These are phyloP conservation scores for Itoplectis maculator DNA, from an alignment of 2,888 invertebrate genomes.

Conservation along the genomic window DNA sequence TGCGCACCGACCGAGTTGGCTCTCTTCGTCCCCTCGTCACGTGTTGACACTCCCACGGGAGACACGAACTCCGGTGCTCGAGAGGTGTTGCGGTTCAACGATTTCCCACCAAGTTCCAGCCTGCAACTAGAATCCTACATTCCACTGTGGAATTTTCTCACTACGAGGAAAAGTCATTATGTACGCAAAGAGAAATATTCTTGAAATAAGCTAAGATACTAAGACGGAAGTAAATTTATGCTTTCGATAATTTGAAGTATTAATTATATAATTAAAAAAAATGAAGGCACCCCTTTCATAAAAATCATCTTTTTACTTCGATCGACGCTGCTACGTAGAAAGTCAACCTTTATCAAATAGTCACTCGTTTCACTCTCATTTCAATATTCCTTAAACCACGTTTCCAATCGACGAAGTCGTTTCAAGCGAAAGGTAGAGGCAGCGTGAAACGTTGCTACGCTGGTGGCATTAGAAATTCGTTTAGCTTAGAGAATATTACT, in stretches of 20 bases:
- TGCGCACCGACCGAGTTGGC: conserved; percentile 31
- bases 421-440: not conserved
- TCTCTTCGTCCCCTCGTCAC: conserved; percentile 57
- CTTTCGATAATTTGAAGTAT: too few species aligned
- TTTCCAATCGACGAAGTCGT: not conserved
- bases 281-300: too few species aligned
- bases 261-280: too few species aligned
- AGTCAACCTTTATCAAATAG: too few species aligned
- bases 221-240: not conserved
- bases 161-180: too few species aligned
- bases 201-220: too few species aligned
- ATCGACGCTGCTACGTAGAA: too few species aligned
- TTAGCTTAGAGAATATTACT: conserved; percentile 50
- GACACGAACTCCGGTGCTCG: conserved; percentile 32
- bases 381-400: not conserved
- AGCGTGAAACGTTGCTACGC: not conserved
- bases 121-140: conserved; percentile 17
- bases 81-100: conserved; percentile 46
- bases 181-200: too few species aligned
- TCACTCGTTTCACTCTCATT: not conserved
- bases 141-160: conserved; percentile 14
- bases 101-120: conserved; percentile 32
- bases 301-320: too few species aligned
- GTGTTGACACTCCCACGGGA: conserved; percentile 61
- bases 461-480: conserved; percentile 46